Conservation (phyloP, 1,140 invertebrate species). For the Drosophila pruinosa region DNA sequence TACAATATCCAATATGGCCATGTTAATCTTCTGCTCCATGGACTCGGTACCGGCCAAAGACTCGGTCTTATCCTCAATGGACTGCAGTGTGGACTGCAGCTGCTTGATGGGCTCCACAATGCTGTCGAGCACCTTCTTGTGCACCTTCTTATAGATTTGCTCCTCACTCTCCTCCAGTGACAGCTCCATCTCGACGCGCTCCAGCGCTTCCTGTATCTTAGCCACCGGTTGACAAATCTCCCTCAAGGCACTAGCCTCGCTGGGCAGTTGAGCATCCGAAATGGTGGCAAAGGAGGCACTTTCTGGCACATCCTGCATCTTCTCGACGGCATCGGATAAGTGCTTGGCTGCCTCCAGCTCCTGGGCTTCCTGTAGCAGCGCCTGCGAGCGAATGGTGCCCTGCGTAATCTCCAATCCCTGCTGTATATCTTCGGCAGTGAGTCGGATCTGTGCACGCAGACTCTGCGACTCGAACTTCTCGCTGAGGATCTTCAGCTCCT, state of each 20-base stretch:
- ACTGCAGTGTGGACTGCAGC: conserved; percentile 81
- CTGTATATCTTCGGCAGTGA: conserved; percentile 83
- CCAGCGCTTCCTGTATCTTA: conserved; percentile 82
- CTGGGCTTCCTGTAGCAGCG: conserved; percentile 83
- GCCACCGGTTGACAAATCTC: conserved; percentile 80
- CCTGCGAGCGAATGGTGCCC: conserved; percentile 84
- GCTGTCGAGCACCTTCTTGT: conserved; percentile 83
- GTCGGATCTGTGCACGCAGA: conserved; percentile 82
- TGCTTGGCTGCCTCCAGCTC: conserved; percentile 83
- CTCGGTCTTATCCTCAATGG: conserved; percentile 83
- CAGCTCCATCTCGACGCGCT: conserved; percentile 82
- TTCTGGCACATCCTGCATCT: conserved; percentile 83
- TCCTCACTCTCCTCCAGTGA: conserved; percentile 80
- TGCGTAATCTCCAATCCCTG: conserved; percentile 84
- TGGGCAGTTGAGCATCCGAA: conserved; percentile 83
- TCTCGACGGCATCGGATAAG: conserved; percentile 80
- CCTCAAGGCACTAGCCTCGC: conserved; percentile 80
- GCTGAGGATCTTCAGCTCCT: conserved; percentile 83
- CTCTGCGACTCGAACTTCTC: conserved; percentile 58
- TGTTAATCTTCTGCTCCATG: conserved; percentile 83
- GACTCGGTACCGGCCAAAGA: conserved; percentile 82
- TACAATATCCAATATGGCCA: conserved; percentile 84
- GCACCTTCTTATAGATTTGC: conserved; percentile 75
- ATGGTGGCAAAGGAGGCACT: conserved; percentile 83
- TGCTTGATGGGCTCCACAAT: conserved; percentile 83